Percentiles rank a stretch among this genome's conserved stretches.
Conservation (phyloP, 2,113 vertebrate species). For the Pteronura brasiliensis region DNA sequence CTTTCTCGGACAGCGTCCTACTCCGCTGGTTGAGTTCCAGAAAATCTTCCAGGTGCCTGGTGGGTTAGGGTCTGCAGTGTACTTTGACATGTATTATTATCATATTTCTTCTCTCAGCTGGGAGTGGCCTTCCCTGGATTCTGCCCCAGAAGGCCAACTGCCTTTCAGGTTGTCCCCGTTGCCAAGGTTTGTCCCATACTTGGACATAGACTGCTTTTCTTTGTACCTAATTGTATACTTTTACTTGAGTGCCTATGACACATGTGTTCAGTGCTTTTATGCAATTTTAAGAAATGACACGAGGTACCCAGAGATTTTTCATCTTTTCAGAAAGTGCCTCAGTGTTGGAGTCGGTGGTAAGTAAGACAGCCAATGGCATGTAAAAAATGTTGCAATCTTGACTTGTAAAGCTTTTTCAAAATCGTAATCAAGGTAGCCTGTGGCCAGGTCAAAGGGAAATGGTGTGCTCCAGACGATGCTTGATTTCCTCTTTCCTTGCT, state of each 20-base stretch:
- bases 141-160: background rate
- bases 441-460: background rate
- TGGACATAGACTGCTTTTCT: slow-evolving; percentile 11
- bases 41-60: background rate
- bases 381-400: slow-evolving; percentile 54
- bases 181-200: slow-evolving; percentile 24
- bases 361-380: slow-evolving; percentile 48
- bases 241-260: background rate
- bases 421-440: slow-evolving; percentile 23
- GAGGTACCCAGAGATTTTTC: background rate
- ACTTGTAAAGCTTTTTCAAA: slow-evolving; percentile 53
- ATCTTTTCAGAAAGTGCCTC: slow-evolving; percentile 51
- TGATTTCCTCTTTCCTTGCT: background rate
- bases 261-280: slow-evolving; percentile 30
- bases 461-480: background rate
- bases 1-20: background rate
- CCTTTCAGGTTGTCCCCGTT: background rate
- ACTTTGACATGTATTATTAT: background rate
- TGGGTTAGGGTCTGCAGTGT: background rate
- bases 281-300: background rate
- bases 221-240: slow-evolving; percentile 4
- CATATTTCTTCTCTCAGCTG: background rate
- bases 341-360: slow-evolving; percentile 32
- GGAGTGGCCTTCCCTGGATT: background rate
- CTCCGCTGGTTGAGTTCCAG: background rate